Evolutionary conservation across 2,888 invertebrate species (phyloP).

Genomic region (Exephanes ischioxanthus): DNA sequence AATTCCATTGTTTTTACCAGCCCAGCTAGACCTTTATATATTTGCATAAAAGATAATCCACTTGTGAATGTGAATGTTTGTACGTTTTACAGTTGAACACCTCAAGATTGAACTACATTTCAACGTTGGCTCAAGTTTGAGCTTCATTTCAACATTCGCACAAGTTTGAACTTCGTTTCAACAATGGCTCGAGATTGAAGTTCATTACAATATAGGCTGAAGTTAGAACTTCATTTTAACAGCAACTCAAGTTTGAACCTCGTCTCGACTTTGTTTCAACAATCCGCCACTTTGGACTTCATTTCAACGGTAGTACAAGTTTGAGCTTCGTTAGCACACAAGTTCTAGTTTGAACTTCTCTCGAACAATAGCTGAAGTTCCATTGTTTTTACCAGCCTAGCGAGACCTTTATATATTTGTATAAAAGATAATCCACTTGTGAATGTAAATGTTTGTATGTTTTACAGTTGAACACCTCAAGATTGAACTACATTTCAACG

Average conservation of each 20-base stretch:
- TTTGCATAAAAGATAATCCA: background rate
- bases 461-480: too few species aligned
- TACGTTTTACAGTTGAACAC: too few species aligned
- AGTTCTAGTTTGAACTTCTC: background rate
- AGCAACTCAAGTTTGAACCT: background rate
- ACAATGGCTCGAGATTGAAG: background rate
- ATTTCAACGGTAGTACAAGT: background rate
- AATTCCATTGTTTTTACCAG: background rate
- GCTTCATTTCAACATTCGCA: background rate
- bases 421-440: too few species aligned
- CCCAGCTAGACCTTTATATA: background rate
- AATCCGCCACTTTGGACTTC: background rate
- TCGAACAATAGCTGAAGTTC: background rate
- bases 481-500: too few species aligned
- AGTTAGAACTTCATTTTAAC: background rate
- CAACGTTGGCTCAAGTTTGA: background rate
- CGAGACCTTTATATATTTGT: background rate
- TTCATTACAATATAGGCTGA: background rate
- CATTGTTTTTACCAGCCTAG: background rate
- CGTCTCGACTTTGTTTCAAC: too few species aligned
- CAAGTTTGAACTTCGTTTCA: background rate
- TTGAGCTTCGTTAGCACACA: too few species aligned
- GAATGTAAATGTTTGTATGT: too few species aligned
- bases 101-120: too few species aligned
- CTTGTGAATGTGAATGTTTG: too few species aligned